Evolutionary conservation across 2,113 vertebrate genomes (phyloP).

Genomic region (Rhinogobius similis): DNA sequence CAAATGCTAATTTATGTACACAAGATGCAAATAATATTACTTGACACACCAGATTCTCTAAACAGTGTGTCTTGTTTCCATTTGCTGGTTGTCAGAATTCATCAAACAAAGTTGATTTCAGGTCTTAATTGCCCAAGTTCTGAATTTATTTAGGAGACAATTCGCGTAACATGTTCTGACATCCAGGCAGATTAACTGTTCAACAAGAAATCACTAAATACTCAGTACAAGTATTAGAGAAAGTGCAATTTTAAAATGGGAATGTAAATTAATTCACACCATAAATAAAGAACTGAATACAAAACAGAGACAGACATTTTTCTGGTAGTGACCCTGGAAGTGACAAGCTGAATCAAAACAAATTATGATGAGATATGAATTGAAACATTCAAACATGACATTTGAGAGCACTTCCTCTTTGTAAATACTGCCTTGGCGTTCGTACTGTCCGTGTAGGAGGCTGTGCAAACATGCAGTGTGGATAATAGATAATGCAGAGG

Average conservation of each 20-base stretch:
- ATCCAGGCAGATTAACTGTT: neutral
- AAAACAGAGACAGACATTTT: neutral
- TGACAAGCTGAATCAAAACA: neutral
- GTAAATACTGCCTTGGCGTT: neutral
- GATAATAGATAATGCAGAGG: neutral
- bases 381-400: slow-evolving; percentile 3
- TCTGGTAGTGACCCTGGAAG: neutral
- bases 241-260: neutral
- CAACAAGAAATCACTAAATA: neutral
- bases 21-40: neutral
- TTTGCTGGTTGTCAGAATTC: neutral
- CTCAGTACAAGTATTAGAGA: neutral
- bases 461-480: neutral
- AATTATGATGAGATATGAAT: neutral
- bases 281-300: neutral
- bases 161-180: neutral
- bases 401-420: neutral
- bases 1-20: neutral
- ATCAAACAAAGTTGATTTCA: neutral
- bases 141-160: neutral
- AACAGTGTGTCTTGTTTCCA: neutral
- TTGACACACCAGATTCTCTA: neutral
- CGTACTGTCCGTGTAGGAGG: neutral
- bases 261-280: neutral
- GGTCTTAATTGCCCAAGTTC: neutral